phyloP scores from a whole-genome alignment of 2,113 vertebrate species.

The Myiagra hebetior region DNA sequence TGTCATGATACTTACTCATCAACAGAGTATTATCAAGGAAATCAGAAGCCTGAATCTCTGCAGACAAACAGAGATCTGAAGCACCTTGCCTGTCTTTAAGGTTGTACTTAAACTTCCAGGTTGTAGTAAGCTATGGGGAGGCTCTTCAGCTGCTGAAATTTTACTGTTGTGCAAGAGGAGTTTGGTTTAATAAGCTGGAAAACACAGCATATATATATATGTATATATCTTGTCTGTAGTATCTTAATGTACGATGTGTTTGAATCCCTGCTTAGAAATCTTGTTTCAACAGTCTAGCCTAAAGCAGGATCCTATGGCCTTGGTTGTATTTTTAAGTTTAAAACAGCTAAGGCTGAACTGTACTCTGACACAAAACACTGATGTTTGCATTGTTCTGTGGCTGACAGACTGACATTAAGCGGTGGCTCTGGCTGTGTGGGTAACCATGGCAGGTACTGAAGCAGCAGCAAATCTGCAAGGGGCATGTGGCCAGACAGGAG shows the following conservation, averaged over 20 bases:
- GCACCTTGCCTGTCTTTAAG: not conserved
- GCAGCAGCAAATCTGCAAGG: not conserved
- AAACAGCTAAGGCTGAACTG: not conserved
- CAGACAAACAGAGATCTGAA: not conserved
- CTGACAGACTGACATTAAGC: rapidly evolving
- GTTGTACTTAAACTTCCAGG: not conserved
- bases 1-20: not conserved
- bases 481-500: rapidly evolving
- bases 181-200: not conserved
- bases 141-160: not conserved
- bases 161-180: not conserved
- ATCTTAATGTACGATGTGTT: not conserved
- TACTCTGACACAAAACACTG: not conserved
- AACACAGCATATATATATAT: not conserved
- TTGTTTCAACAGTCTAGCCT: not conserved
- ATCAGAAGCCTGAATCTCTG: not conserved
- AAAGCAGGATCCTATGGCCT: not conserved
- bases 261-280: not conserved
- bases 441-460: rapidly evolving
- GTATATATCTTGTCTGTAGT: not conserved
- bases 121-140: not conserved
- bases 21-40: not conserved
- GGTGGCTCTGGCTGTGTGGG: not conserved
- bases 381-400: no score
- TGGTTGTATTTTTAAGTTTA: not conserved